Conservation (phyloP, 1,140 invertebrate genomes). For the Euwallacea fornicatus region DNA sequence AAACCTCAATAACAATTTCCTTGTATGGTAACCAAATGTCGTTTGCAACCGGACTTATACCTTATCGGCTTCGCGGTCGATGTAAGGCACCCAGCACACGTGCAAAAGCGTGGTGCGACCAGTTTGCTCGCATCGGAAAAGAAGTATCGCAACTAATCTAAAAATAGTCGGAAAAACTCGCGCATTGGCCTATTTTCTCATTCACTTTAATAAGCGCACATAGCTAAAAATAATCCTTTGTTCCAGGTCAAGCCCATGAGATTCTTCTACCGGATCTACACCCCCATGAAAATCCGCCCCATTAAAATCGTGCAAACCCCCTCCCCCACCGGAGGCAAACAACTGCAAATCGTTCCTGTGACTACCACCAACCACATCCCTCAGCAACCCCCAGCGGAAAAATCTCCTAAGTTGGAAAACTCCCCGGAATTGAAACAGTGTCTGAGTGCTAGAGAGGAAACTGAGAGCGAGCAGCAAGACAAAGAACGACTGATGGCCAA, state of each 20-base stretch:
- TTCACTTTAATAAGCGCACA: constrained; percentile 5
- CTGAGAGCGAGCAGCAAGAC: constrained; percentile 39
- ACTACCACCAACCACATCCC: constrained; percentile 17
- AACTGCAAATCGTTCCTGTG: constrained; percentile 51
- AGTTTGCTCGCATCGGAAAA: neutral
- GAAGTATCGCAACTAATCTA: constrained; percentile 32
- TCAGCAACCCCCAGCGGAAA: neutral
- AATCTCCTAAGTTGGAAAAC: constrained; percentile 33
- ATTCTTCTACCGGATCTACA: constrained; percentile 63
- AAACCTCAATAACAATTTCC: constrained; percentile 7
- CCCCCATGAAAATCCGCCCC: constrained; percentile 49
- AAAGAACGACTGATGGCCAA: constrained; percentile 49
- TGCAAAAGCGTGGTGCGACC: neutral
- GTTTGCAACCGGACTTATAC: neutral
- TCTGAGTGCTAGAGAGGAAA: constrained; percentile 23
- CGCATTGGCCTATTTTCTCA: constrained; percentile 32
- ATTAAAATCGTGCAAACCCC: constrained; percentile 51
- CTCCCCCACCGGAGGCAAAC: constrained; percentile 45
- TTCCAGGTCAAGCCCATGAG: constrained; percentile 64
- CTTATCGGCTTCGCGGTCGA: neutral
- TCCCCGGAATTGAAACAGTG: neutral
- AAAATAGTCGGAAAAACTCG: constrained; percentile 33
- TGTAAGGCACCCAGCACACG: neutral
- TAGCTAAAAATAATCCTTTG: constrained; percentile 30
- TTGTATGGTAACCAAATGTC: neutral